Conservation (phyloP, 2,888 invertebrate species). For the Bembecia ichneumoniformis region DNA sequence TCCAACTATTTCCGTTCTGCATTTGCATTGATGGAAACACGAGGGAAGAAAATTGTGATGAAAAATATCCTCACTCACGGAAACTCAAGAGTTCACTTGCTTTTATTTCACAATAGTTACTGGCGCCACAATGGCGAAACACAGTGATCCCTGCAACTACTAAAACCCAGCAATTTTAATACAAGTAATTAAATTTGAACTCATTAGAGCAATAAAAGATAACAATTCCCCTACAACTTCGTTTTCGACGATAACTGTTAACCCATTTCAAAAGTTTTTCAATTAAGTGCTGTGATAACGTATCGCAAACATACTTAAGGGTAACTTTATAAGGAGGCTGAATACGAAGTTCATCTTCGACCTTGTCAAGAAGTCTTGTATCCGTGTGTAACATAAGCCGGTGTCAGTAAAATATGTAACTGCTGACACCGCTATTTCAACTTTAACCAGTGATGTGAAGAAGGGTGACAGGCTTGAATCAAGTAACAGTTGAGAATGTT, state of each 20-base stretch:
- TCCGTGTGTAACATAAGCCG: not conserved
- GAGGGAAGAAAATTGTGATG: no score
- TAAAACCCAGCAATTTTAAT: not conserved
- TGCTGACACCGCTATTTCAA: constrained; percentile 3
- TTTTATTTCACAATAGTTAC: no score
- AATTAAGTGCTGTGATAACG: constrained; percentile 54
- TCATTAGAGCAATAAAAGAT: constrained; percentile 10
- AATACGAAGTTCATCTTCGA: not conserved
- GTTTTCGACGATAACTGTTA: constrained; percentile 26
- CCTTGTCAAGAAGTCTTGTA: not conserved
- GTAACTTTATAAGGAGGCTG: not conserved
- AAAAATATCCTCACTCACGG: no score
- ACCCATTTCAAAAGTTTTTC: constrained; percentile 65
- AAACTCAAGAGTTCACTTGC: no score
- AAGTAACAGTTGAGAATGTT: not conserved
- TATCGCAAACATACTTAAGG: constrained; percentile 43
- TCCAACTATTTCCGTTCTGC: no score
- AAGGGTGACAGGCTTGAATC: not conserved
- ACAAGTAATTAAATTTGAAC: not conserved
- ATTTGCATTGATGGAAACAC: no score
- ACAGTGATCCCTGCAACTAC: no score
- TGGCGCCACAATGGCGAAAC: no score
- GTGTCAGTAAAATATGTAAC: not conserved
- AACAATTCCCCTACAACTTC: constrained; percentile 15
- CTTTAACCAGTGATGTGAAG: not conserved